Base-by-base conservation (phyloP, 2,113 vertebrate species). In the Sebastes schlegelii region DNA sequence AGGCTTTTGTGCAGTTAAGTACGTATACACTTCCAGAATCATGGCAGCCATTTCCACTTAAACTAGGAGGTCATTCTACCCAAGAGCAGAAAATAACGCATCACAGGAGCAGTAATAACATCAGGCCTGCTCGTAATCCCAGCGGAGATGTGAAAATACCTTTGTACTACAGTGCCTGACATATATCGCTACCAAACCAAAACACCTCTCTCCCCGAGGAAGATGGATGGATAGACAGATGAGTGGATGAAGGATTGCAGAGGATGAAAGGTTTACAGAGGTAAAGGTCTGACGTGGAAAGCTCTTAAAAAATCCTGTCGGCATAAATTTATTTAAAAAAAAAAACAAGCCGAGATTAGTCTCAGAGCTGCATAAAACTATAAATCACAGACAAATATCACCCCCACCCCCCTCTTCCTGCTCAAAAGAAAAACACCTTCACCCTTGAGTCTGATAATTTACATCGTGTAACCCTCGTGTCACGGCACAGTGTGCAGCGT, bases 401-500 rank as follows among this genome's bases (percentile, higher is more conserved):
- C 87, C 66, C 46, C 52, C 43, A 64, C 77, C 48, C 60, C 48
- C 74, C 26, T 65, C 42, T 82, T 52, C 68, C 65, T 77, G 72
- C 65, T 80, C 23, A 74, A 89, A 83, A 89, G 49, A 88, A 89
- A 88, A 91, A 90, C 80, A 80, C 74, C 73, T 83, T 85, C 92
- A 89, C 93, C 90, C 92, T 85, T 13, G 86, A 88, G 89, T 86
- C 89, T 87, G 90, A 91, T 93, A 70, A 93, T 94, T 93, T 94
- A 95, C 89, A 93, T 92, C 43, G 52, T 85, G 92, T 90, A 88
- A 92, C 80, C 88, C 88, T 78, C 21, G 80, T 92, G 93, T 95
- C 93, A 88, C 89, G 87, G 91, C 86, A 61, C 81, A 57, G 88
- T 51, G 84, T 82, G 85, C 46, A 1, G 81, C 65, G 80, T 26